Evolutionary conservation across 1,140 invertebrate species (phyloP), one percentile per base, ranked within the genome.

Genomic region (Euura saliciscinereae): DNA sequence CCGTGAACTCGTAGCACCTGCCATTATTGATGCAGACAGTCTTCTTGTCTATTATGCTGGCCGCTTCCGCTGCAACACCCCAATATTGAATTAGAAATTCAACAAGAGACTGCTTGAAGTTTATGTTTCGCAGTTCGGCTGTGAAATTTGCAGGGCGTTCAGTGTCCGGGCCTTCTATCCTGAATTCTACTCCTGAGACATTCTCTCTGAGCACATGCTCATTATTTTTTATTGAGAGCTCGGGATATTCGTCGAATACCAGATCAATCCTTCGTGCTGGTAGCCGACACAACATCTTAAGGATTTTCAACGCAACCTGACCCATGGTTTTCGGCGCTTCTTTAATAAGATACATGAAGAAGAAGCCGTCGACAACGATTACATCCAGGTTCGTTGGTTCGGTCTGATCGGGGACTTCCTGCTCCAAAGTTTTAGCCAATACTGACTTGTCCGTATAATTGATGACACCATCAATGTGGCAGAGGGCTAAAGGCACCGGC

Each of bases 1-100:
- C 74, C 66, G 51, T 70, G 69, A 75, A 82, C 72, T 65, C 71
- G 43, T 74, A 72, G 44, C 72, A 76, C 6, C 76, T 73, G 42
- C 79, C 76, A 71, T 74, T 78, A 73, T 72, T 82, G 13, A 82
- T 44, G 51, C 78, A 75, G 59, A 84, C 73, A 67, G 59, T 76
- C 77, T 77, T 81, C 45, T 74, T 77, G 2, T 73, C 76, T 45
- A 79, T 80, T 64, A 76, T 74, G 7, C 72, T 65, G 44, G 51
- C 65, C 73, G 79, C 77, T 45, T 81, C 28, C 28, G 28, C 76
- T 72, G 79, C 65, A 42, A 64, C 71, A 13, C 43, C 68, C 77
- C 79, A 83, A 66, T 81, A 73, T 10, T 76, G 43, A 72, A 77
- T 75, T 82, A 71, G 10, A 77, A 78, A 59, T 73, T 59, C 76